A percentile compares a stretch with the other conserved stretches of the same genome.
Evolutionary conservation across 37 sponge, comb jelly and placozoan species (phyloP).

Genomic region (Agelas oroides): DNA sequence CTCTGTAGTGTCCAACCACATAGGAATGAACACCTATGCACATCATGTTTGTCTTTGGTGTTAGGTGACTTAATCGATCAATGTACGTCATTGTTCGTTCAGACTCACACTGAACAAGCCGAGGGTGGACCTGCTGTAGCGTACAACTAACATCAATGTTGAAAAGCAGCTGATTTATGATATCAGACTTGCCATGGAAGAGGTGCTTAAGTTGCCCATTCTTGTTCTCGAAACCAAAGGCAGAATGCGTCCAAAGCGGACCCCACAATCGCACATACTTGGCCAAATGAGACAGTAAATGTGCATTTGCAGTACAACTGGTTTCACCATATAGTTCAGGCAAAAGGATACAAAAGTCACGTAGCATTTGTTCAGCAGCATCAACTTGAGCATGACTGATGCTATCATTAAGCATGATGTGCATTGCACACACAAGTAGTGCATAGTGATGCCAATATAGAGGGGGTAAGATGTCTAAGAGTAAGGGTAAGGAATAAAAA

Average conservation of each 20-base stretch:
- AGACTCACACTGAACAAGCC: not conserved
- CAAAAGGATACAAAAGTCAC: constrained; percentile 26
- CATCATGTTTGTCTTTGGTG: constrained; percentile 1
- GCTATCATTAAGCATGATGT: constrained; percentile 22
- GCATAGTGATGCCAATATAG: constrained; percentile 44
- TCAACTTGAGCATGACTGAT: constrained; percentile 17
- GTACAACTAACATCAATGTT: constrained; percentile 21
- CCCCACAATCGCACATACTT: constrained; percentile 54
- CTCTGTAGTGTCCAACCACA: not conserved
- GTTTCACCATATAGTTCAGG: constrained; percentile 41
- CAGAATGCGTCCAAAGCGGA: constrained; percentile 54
- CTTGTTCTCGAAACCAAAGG: constrained; percentile 41
- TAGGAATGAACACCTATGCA: not conserved
- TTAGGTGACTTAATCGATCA: not conserved
- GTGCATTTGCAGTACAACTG: constrained; percentile 43
- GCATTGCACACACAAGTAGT: constrained; percentile 49
- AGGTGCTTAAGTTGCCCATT: constrained; percentile 25
- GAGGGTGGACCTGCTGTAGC: constrained; percentile 10
- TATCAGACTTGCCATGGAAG: constrained; percentile 20
- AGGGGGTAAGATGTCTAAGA: constrained; percentile 2
- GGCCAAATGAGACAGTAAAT: constrained; percentile 30
- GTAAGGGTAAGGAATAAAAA: constrained; percentile 31
- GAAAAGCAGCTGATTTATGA: constrained; percentile 40
- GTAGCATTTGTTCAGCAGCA: constrained; percentile 47
- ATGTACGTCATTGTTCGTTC: not conserved